A percentile compares a stretch with the other conserved stretches of the same genome.
Evolutionary conservation across 2,797 vertebrate genomes (phyloP).

Genomic region (Bovichtus variegatus): DNA sequence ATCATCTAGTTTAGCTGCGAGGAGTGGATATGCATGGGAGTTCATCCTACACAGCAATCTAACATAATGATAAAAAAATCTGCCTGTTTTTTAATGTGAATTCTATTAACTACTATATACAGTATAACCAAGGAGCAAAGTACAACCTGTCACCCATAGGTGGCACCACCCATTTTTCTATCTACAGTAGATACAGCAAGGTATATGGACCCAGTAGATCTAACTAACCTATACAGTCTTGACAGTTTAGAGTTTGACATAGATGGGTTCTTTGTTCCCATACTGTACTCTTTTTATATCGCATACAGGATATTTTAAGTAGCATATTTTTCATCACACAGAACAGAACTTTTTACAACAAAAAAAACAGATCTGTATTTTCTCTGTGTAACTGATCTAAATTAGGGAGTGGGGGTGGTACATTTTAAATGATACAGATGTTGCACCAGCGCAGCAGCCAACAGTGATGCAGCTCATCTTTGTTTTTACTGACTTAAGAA

Average conservation of each 20-base stretch:
- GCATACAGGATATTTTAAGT: not conserved
- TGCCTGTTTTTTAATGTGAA: constrained; percentile 1
- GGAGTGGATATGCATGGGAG: constrained; percentile 1
- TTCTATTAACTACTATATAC: not conserved
- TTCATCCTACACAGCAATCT: constrained; percentile 14
- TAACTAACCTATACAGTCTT: not conserved
- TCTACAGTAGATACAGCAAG: constrained; percentile 32
- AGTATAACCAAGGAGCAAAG: constrained; percentile 6
- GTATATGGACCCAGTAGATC: not conserved
- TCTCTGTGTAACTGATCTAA: not conserved
- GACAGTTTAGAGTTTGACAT: not conserved
- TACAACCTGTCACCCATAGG: constrained; percentile 62
- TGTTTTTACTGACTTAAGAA: not conserved
- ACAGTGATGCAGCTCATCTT: not conserved
- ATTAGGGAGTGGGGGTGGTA: not conserved
- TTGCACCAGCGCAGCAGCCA: not conserved
- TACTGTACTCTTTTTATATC: not conserved
- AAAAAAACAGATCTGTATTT: not conserved
- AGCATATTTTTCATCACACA: not conserved
- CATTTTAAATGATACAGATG: constrained; percentile 14
- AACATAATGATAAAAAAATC: not conserved
- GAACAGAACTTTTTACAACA: not conserved
- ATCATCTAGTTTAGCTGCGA: constrained; percentile 11
- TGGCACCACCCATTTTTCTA: constrained; percentile 60
- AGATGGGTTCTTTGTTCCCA: not conserved